Conservation (phyloP, 1,140 invertebrate genomes). For the Trichogramma pretiosum region DNA sequence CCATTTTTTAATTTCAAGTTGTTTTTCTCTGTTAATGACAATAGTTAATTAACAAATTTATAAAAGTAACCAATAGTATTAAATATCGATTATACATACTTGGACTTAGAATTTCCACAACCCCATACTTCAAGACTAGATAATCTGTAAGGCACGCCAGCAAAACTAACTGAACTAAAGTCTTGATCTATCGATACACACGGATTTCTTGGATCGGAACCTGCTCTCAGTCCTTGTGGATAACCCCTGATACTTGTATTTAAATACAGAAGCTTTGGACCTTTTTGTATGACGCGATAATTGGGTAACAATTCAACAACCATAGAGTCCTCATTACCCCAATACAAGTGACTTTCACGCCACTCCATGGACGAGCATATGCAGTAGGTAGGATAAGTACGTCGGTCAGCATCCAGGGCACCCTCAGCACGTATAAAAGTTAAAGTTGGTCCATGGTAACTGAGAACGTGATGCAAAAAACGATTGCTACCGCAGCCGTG, state of each 20-base stretch:
- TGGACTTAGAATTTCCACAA: conserved; percentile 61
- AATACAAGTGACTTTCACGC: conserved; percentile 76
- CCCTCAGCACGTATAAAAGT: conserved; percentile 56
- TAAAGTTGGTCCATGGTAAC: conserved; percentile 75
- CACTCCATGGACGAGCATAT: conserved; percentile 72
- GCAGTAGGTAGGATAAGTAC: conserved; percentile 60
- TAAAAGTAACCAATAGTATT: not conserved
- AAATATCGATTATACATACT: conserved; percentile 27
- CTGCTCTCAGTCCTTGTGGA: conserved; percentile 73
- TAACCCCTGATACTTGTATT: conserved; percentile 77
- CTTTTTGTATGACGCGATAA: conserved; percentile 59
- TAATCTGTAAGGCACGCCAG: conserved; percentile 48
- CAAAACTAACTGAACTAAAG: conserved; percentile 36
- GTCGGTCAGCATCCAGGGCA: conserved; percentile 39
- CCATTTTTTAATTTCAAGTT: conserved; percentile 84
- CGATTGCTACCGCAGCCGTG: conserved; percentile 80
- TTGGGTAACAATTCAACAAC: conserved; percentile 72
- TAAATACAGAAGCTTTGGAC: conserved; percentile 70
- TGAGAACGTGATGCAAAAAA: conserved; percentile 77
- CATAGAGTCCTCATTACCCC: conserved; percentile 68
- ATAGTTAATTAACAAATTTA: conserved; percentile 3
- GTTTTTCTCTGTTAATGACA: conserved; percentile 55
- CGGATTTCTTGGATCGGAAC: conserved; percentile 66
- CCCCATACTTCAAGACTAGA: conserved; percentile 69
- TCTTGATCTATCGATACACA: conserved; percentile 55